Evolutionary conservation across 1,140 invertebrate genomes (phyloP).

Genomic region (Bombus waltoni): DNA sequence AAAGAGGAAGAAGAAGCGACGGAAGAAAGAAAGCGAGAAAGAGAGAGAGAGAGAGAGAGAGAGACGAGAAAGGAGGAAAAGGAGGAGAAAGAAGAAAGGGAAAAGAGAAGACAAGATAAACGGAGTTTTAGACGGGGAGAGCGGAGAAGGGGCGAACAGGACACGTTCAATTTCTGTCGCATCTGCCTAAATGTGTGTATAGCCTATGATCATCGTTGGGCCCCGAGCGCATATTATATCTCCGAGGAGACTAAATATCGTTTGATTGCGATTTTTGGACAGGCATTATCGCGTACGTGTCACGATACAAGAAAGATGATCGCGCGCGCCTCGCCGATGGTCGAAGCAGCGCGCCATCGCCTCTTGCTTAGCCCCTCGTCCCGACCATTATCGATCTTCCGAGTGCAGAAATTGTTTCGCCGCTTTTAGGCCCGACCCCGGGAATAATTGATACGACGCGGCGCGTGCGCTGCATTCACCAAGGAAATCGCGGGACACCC

Average conservation of each 20-base stretch:
- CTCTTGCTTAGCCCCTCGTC: neutral
- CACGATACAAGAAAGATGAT: constrained; percentile 48
- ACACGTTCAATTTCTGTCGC: constrained; percentile 73
- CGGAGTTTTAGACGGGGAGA: neutral
- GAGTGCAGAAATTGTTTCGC: constrained; percentile 44
- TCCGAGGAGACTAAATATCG: constrained; percentile 54
- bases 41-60: too few relatives aligned
- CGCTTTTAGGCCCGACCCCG: constrained; percentile 14
- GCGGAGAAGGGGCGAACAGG: too few relatives aligned
- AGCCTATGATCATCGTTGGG: constrained; percentile 66
- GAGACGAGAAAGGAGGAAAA: neutral
- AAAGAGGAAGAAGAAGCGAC: neutral
- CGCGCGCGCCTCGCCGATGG: neutral
- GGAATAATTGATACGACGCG: constrained; percentile 31
- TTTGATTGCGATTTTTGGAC: constrained; percentile 57
- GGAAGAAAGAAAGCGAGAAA: neutral
- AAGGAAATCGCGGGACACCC: constrained; percentile 12
- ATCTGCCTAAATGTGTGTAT: constrained; percentile 74
- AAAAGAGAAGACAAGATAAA: neutral
- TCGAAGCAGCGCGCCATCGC: neutral
- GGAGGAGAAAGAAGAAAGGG: neutral
- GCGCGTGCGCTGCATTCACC: constrained; percentile 35
- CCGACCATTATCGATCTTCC: constrained; percentile 36
- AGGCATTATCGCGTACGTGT: constrained; percentile 49
- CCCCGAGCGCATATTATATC: constrained; percentile 47